These are phyloP conservation scores for Mixornis gularis DNA, from an alignment of 2,113 vertebrate genomes.

Conservation along the genomic window DNA sequence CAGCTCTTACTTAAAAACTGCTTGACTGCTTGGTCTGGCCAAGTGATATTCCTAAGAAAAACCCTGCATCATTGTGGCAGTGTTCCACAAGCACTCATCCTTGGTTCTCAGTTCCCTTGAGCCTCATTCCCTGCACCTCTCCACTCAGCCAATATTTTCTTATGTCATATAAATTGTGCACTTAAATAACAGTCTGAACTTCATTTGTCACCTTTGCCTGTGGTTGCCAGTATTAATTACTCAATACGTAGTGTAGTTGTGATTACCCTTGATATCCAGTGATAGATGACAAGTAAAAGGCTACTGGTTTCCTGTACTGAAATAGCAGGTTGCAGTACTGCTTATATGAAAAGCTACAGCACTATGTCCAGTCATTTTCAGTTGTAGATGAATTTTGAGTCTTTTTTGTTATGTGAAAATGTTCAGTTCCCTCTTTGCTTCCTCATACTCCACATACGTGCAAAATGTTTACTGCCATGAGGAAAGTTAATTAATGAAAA, in stretches of 20 bases:
- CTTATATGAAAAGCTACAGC: not conserved
- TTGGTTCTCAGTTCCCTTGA: not conserved
- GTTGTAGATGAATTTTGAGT: not conserved
- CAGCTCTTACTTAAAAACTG: not conserved
- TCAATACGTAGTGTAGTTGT: not conserved
- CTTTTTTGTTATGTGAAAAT: not conserved
- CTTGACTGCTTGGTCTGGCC: not conserved
- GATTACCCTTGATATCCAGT: not conserved
- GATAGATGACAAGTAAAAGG: not conserved
- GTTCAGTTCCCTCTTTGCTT: not conserved
- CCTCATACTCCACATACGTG: not conserved
- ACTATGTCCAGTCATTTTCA: not conserved
- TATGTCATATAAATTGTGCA: not conserved
- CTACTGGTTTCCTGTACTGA: not conserved
- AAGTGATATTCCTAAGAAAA: not conserved
- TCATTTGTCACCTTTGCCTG: not conserved
- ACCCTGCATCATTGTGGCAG: not conserved
- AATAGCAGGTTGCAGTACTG: not conserved
- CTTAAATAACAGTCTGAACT: not conserved
- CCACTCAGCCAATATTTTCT: not conserved
- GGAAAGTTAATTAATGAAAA: not conserved
- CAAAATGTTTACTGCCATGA: not conserved
- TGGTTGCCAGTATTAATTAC: not conserved
- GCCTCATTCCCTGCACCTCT: not conserved
- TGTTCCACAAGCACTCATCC: rapidly evolving